Evolutionary conservation across 2,888 invertebrate species (phyloP), one percentile per base, ranked within the genome.

Genomic region (Pandemis corylana): DNA sequence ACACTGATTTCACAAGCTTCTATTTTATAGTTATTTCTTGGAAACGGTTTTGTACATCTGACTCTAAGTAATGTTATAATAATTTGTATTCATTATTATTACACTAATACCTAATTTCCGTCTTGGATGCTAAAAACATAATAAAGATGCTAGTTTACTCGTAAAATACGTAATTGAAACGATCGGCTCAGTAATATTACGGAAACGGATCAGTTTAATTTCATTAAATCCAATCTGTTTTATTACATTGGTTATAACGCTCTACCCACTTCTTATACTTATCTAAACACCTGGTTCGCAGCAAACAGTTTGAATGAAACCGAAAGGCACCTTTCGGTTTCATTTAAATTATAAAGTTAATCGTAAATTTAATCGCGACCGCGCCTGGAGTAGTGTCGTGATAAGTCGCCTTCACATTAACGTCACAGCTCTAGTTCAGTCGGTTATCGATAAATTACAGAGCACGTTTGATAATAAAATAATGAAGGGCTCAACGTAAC

Each of bases 351-450:
- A 61, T 66, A 70, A 70, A 51, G 62, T 72, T 72, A 72, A 67
- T 67, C 46, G 61, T 51, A 62, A 61, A 53, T 66, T 74, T 75
- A 75, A 75, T 70, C 66, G 74, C 20, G 67, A 71, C 70, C 83
- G 84, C 83, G 85, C 88, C 86, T 81, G 75, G 71, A 81, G 83
- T 77, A 84, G 83, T 81, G 84, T 90, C 89, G 88, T 87, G 88
- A 89, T 89, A 88, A 89, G 84, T 83, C 85, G 85, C 85, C 85
- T 84, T 84, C 82, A 80, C 84, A 90, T 90, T 88, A 88, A 85
- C 87, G 88, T 88, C 89, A 88, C 86, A 86, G 80, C 80, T 80
- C 82, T 81, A 82, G 79, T 81, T 49, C 77, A 53, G 71, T 69
- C 74, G 76, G 74, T 76, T 65, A 63, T 76, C 74, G 76, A 68